A percentile compares a stretch with the other conserved stretches of the same genome.
These are phyloP conservation scores for Galago senegalensis DNA, from an alignment of 2,797 vertebrate species.

Conservation along the genomic window DNA sequence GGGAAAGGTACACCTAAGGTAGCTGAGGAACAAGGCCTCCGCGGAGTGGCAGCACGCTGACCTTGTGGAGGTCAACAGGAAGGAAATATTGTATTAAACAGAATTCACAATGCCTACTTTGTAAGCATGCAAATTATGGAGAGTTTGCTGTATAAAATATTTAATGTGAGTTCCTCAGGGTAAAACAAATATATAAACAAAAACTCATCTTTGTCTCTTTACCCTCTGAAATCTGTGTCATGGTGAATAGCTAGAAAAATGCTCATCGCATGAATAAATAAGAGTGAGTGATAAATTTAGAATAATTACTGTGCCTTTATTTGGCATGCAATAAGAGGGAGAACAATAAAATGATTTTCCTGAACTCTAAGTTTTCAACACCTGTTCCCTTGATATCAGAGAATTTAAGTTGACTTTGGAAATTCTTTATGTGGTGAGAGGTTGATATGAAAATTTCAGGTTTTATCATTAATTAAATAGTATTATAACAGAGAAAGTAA, in stretches of 20 bases:
- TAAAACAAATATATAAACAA: not conserved
- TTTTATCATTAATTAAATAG: constrained; percentile 11
- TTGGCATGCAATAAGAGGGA: rapidly evolving
- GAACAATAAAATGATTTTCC: not conserved
- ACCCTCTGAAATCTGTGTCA: not conserved
- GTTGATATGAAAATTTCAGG: not conserved
- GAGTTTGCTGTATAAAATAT: not conserved
- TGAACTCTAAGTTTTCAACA: not conserved
- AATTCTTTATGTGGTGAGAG: not conserved
- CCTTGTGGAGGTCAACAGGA: not conserved
- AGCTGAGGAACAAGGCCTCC: not conserved
- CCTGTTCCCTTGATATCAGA: not conserved
- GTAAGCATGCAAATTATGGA: too few species aligned
- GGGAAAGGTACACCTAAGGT: not conserved
- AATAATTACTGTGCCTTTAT: not conserved
- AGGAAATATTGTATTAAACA: not conserved
- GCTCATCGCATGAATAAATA: not conserved
- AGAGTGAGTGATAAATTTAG: not conserved
- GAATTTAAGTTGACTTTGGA: not conserved
- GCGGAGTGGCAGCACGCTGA: not conserved
- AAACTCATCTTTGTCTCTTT: not conserved
- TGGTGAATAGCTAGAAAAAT: not conserved
- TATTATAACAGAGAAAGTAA: constrained; percentile 21
- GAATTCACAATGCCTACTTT: not conserved
- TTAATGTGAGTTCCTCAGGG: not conserved